Evolutionary conservation across 2,797 vertebrate genomes (phyloP).

Genomic region (Cebuella pygmaea): DNA sequence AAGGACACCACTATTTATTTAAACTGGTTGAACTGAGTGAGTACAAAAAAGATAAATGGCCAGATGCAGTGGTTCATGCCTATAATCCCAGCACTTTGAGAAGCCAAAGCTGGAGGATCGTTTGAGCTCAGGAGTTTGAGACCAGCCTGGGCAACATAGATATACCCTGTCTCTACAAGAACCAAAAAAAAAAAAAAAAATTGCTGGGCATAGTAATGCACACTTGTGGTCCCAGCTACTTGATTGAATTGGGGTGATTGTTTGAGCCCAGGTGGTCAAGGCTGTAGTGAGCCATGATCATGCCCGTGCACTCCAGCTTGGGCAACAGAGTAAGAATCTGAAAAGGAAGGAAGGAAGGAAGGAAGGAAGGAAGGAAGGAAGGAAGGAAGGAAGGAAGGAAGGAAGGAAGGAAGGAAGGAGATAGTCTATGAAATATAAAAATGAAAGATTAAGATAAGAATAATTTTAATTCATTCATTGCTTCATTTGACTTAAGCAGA

Average conservation of each 20-base stretch:
- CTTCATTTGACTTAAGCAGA: background rate
- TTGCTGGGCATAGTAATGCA: background rate
- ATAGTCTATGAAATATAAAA: background rate
- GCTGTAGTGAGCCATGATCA: background rate
- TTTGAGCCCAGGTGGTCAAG: background rate
- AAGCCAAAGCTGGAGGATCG: background rate
- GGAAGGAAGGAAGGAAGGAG: background rate
- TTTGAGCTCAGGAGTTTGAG: background rate
- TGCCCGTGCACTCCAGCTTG: background rate
- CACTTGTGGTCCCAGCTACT: background rate
- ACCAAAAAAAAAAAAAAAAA: too few relatives aligned
- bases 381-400: accelerated
- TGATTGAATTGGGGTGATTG: background rate
- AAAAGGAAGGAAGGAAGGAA: background rate
- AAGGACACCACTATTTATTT: background rate
- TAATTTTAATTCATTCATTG: background rate
- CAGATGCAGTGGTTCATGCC: background rate
- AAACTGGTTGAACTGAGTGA: background rate
- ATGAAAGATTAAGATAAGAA: background rate
- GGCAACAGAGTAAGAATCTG: background rate
- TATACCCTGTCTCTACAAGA: background rate
- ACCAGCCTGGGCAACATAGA: background rate
- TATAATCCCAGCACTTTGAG: background rate
- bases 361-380: too few relatives aligned
- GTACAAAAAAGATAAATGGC: background rate